Conservation (phyloP, 2,113 vertebrate genomes). For the Loxodonta africana region DNA sequence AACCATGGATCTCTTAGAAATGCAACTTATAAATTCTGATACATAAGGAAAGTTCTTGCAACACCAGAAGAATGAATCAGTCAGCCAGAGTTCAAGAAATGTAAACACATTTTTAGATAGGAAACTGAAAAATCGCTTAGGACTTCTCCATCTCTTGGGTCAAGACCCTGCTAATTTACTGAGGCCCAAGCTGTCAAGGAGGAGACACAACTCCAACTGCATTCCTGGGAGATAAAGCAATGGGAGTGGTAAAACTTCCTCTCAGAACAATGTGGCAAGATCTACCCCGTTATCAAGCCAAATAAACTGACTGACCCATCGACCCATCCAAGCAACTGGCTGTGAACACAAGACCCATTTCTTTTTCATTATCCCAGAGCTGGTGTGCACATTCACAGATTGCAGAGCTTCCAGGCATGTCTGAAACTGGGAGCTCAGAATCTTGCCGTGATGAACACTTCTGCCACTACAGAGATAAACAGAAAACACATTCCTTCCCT, state of each 20-base stretch:
- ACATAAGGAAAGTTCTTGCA: conserved; percentile 73
- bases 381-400: background rate
- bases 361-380: background rate
- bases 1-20: conserved; percentile 64
- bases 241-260: conserved; percentile 55
- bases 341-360: background rate
- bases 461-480: conserved; percentile 76
- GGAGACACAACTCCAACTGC: conserved; percentile 62
- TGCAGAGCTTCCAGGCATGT: background rate
- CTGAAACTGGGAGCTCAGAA: background rate
- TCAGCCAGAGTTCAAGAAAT: conserved; percentile 84
- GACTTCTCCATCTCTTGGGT: conserved; percentile 77
- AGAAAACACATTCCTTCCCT: conserved; percentile 68
- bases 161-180: conserved; percentile 82
- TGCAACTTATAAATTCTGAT: conserved; percentile 77
- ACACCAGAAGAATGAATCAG: conserved; percentile 78
- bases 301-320: conserved; percentile 13
- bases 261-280: conserved; percentile 34
- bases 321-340: background rate
- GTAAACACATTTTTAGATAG: conserved; percentile 84
- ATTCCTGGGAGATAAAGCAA: conserved; percentile 79
- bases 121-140: conserved; percentile 81
- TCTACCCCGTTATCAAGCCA: conserved; percentile 33
- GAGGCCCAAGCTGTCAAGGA: conserved; percentile 69
- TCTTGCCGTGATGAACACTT: conserved; percentile 63